These are phyloP conservation scores for Crotalus adamanteus DNA, from an alignment of 2,797 vertebrate species.

Conservation along the genomic window DNA sequence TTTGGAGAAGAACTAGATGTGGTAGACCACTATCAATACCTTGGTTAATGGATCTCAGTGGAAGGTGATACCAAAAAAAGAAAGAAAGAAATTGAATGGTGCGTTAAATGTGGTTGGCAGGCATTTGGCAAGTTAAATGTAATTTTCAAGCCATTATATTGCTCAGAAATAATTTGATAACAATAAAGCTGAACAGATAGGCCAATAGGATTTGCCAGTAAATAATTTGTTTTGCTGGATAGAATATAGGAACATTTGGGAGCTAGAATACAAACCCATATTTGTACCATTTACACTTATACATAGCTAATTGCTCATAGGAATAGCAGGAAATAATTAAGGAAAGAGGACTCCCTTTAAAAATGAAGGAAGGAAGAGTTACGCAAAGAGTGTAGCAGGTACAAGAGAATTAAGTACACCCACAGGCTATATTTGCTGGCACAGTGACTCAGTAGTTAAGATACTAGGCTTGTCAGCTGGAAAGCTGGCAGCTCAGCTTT, in stretches of 20 bases:
- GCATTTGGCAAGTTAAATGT: no score
- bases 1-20: no score
- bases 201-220: not conserved
- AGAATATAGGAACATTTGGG: not conserved
- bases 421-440: not conserved
- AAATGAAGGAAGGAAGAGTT: not conserved
- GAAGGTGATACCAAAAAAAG: no score
- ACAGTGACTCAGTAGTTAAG: no score
- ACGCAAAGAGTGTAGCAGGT: not conserved
- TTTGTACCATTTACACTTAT: not conserved
- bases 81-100: no score
- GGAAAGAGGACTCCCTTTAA: not conserved
- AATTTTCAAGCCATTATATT: no score
- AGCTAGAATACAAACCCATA: not conserved
- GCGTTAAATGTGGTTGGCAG: no score
- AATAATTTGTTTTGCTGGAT: not conserved
- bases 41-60: no score
- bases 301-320: not conserved
- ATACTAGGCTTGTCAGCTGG: no score
- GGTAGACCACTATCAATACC: no score
- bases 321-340: not conserved
- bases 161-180: not conserved
- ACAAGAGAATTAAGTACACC: not conserved
- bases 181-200: not conserved
- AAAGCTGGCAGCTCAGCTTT: no score